Conservation (phyloP, 2,113 vertebrate species). For the Catharus fuscescens region DNA sequence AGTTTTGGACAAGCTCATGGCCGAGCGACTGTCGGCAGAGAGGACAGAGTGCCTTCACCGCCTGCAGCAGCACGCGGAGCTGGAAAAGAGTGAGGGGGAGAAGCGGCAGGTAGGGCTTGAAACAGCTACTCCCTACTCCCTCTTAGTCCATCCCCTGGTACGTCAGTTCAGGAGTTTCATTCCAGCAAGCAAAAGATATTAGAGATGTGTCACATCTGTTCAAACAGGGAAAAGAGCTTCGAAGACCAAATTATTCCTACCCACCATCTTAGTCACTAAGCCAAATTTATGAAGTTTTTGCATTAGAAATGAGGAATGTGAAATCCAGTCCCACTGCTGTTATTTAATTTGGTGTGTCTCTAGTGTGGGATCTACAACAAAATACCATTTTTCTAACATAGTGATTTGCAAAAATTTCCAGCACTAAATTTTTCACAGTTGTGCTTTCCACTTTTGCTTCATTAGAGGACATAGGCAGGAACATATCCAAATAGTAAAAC, state of each 20-base stretch:
- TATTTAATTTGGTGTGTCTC: neutral
- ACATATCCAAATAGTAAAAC: neutral
- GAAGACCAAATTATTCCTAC: neutral
- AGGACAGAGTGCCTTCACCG: slow-evolving; percentile 87
- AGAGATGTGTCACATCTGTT: neutral
- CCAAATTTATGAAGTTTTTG: neutral
- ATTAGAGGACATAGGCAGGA: neutral
- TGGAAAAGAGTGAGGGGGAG: slow-evolving; percentile 83
- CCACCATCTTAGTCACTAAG: neutral
- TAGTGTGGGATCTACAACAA: neutral
- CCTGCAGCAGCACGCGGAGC: slow-evolving; percentile 81
- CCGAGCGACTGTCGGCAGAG: slow-evolving; percentile 90
- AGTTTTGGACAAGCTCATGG: slow-evolving; percentile 90
- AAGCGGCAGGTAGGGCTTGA: slow-evolving; percentile 84
- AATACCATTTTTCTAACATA: neutral
- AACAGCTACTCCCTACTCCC: neutral
- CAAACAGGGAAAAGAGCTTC: neutral
- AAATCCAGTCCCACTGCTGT: neutral
- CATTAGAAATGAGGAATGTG: neutral
- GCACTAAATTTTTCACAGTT: neutral
- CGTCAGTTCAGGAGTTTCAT: neutral
- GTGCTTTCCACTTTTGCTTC: neutral
- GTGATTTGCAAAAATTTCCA: neutral
- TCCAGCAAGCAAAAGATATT: neutral
- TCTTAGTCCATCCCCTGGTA: neutral